Evolutionary conservation across 1,140 invertebrate species (phyloP).

Genomic region (Brachionus asplanchnoidis): DNA sequence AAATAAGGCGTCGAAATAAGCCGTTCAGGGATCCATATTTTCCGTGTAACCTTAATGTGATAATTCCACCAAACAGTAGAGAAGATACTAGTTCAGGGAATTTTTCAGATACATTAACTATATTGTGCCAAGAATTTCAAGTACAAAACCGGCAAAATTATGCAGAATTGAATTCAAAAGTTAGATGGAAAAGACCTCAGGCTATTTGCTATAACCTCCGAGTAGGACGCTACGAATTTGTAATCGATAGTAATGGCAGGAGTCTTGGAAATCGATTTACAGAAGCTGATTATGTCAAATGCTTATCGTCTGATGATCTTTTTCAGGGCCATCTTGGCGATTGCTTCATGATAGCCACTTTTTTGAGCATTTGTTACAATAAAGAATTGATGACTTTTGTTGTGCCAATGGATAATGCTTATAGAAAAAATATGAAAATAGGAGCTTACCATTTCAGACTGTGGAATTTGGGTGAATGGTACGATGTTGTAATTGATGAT

Average conservation of each 20-base stretch:
- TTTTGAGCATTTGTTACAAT: slow-evolving; percentile 8
- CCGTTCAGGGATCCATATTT: background rate
- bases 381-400: background rate
- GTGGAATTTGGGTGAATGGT: slow-evolving; percentile 72
- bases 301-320: slow-evolving; percentile 7
- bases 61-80: background rate
- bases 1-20: background rate
- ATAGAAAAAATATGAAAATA: slow-evolving; percentile 39
- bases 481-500: slow-evolving; percentile 71
- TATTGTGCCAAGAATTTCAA: background rate
- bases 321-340: slow-evolving; percentile 19
- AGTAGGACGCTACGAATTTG: background rate
- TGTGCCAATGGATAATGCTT: slow-evolving; percentile 12
- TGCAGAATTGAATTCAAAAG: background rate
- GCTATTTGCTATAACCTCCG: slow-evolving; percentile 1
- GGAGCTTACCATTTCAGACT: slow-evolving; percentile 65
- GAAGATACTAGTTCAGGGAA: background rate
- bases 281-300: background rate
- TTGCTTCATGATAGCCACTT: slow-evolving; percentile 39
- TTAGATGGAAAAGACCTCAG: slow-evolving; percentile 24
- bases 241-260: background rate
- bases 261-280: background rate
- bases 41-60: background rate
- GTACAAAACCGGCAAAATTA: background rate
- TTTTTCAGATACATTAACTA: background rate